Percentiles rank a stretch among this genome's conserved stretches.
Conservation (phyloP, 2,113 vertebrate genomes). For the Scomber japonicus region DNA sequence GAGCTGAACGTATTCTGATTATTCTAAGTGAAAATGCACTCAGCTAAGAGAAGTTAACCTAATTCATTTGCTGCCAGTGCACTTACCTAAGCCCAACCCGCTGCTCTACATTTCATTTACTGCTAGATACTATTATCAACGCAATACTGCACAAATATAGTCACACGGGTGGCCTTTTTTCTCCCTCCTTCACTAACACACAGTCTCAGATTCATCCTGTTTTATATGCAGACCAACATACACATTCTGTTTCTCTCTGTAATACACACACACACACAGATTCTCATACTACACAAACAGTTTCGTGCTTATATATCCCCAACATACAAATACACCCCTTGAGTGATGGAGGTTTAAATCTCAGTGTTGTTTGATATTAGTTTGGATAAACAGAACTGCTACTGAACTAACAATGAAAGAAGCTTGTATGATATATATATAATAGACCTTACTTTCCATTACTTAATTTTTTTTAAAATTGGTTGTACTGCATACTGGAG, state of each 20-base stretch:
- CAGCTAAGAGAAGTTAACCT: constrained; percentile 71
- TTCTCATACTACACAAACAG: background rate
- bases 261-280: background rate
- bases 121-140: constrained; percentile 72
- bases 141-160: constrained; percentile 71
- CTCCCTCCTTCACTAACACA: constrained; percentile 14
- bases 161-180: constrained; percentile 7
- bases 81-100: constrained; percentile 76
- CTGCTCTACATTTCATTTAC: constrained; percentile 79
- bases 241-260: background rate
- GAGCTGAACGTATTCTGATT: constrained; percentile 36
- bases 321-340: background rate
- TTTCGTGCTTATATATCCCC: background rate
- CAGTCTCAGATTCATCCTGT: constrained; percentile 1
- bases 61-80: constrained; percentile 76
- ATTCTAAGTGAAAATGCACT: constrained; percentile 69
- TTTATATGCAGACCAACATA: background rate
- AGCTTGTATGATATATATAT: background rate
- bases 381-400: background rate
- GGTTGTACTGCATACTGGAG: background rate
- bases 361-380: background rate
- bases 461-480: no score
- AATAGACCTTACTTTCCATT: background rate
- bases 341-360: background rate
- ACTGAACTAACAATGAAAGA: no score